Evolutionary conservation across 1,140 invertebrate genomes (phyloP).

Genomic region (Cryptotermes secundus): DNA sequence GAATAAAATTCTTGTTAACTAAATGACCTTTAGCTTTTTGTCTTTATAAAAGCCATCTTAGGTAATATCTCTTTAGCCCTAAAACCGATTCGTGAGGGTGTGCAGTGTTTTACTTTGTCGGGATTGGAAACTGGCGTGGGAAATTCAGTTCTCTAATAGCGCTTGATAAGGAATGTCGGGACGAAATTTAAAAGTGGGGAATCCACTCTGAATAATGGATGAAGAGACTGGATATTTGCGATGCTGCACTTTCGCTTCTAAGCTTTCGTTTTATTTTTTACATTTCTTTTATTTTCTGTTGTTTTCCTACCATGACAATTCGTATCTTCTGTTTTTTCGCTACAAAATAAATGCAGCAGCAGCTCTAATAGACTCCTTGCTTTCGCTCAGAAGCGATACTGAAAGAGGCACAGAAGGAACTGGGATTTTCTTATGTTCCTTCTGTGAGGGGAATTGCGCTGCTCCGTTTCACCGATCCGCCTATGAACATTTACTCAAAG

Average conservation of each 20-base stretch:
- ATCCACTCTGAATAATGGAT: conserved; percentile 6
- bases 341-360: not conserved
- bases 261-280: not conserved
- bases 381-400: too few relatives aligned
- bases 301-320: not conserved
- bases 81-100: not conserved
- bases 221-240: not conserved
- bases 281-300: not conserved
- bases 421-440: too few relatives aligned
- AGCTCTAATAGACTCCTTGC: too few relatives aligned
- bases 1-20: not conserved
- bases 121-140: not conserved
- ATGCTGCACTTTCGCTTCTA: not conserved
- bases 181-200: not conserved
- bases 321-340: not conserved
- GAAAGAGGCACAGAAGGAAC: too few relatives aligned
- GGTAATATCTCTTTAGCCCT: not conserved
- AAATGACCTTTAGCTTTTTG: not conserved
- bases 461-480: too few relatives aligned
- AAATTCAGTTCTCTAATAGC: not conserved
- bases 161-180: not conserved
- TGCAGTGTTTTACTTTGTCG: not conserved
- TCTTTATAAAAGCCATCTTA: not conserved
- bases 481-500: too few relatives aligned
- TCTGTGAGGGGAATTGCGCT: too few relatives aligned